A percentile compares a stretch with the other conserved stretches of the same genome.
Conservation (phyloP, 1,140 invertebrate genomes). For the Drosophila bocqueti region DNA sequence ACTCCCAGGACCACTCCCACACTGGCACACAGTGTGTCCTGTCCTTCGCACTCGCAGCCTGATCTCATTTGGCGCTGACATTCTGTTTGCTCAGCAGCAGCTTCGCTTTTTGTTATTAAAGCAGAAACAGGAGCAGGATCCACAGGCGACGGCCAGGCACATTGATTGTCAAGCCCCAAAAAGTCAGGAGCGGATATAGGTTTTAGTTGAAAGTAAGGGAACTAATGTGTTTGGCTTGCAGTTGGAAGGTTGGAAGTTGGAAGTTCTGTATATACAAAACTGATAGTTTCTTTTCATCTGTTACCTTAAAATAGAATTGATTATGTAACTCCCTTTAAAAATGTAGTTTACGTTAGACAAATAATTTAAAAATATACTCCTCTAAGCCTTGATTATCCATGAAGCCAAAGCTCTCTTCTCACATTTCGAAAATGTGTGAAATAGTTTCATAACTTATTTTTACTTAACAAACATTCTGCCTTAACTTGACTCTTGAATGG, state of each 20-base stretch:
- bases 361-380: background rate
- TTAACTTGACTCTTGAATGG: background rate
- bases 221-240: background rate
- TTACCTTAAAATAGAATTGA: background rate
- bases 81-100: slow-evolving; percentile 63
- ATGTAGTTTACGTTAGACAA: background rate
- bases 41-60: slow-evolving; percentile 37
- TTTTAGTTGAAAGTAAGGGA: background rate
- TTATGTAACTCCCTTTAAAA: background rate
- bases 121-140: slow-evolving; percentile 47
- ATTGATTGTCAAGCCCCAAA: slow-evolving; percentile 50
- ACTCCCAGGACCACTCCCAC: background rate
- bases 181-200: background rate
- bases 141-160: slow-evolving; percentile 51
- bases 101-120: slow-evolving; percentile 68
- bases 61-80: slow-evolving; percentile 72
- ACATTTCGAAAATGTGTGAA: too few relatives aligned
- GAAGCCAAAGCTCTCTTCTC: background rate
- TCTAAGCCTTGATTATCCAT: background rate
- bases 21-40: background rate
- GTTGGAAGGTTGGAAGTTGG: too few relatives aligned
- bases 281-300: background rate
- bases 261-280: too few relatives aligned
- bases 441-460: background rate
- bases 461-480: background rate